phyloP scores from a whole-genome alignment of 2,888 invertebrate genomes.

The Coelopa pilipes region DNA sequence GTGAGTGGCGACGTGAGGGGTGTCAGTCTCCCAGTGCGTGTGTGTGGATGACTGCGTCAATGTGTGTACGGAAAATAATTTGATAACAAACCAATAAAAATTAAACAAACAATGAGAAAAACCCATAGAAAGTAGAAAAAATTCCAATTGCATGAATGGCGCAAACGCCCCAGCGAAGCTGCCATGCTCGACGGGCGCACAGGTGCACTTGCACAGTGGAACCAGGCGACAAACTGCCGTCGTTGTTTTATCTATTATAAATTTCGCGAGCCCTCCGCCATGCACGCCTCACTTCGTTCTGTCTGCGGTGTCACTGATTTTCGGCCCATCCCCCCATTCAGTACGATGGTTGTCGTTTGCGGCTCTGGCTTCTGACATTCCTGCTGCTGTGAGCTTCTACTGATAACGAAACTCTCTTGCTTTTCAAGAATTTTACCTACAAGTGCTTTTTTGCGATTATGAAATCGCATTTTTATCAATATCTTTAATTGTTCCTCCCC shows the following conservation, averaged over 20 bases:
- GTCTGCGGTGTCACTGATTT: not conserved
- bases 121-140: constrained; percentile 15
- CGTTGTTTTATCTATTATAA: not conserved
- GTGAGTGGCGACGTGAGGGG: constrained; percentile 70
- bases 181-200: constrained; percentile 22
- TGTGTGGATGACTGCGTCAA: constrained; percentile 13
- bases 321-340: not conserved
- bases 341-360: not conserved
- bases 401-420: not conserved
- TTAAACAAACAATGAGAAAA: not conserved
- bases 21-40: not conserved
- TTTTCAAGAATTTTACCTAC: too few relatives aligned
- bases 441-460: constrained; percentile 9
- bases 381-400: not conserved
- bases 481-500: too few relatives aligned
- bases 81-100: not conserved
- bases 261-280: not conserved
- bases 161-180: constrained; percentile 42
- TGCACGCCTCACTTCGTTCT: not conserved
- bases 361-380: not conserved
- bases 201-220: constrained; percentile 29
- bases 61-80: not conserved
- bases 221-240: not conserved
- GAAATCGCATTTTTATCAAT: constrained; percentile 4
- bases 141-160: constrained; percentile 49